Evolutionary conservation across 2,797 vertebrate species (phyloP), one percentile per base, ranked within the genome.

Genomic region (Smutsia temminckii): DNA sequence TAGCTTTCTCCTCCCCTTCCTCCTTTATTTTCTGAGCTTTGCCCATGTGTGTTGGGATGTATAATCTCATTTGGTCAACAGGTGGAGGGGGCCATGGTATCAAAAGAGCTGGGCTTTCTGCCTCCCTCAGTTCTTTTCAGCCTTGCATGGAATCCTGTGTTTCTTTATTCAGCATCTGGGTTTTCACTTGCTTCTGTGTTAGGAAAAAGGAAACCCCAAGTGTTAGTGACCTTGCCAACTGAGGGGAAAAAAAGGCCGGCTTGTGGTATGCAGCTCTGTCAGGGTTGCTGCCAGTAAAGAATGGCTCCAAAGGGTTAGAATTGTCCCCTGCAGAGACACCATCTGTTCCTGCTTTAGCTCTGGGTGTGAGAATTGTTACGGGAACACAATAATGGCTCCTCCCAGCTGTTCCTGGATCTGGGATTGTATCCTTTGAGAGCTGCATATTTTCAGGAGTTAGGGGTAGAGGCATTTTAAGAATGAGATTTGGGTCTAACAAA

Each of bases 351-450:
- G 79, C 27, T 55, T 94, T 96, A 51, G 49, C 32, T 86, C 20
- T 68, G 51, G 27, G 34, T 91, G n/a, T 94, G 51, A 88, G 23
- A 91, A 89, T 91, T 96, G 83, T 88, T 89, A 81, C 10, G 18
- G 83, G 21, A 46, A 69, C 77, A 42, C 40, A 71, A 51, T 49
- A 71, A 68, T 81, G 55, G 42, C 51, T 80, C 21, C 77, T 90
- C 37, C 51, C 80, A 97, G 85, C 49, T 94, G 59, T 96, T 71
- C n/a, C 18, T 89, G 27, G 18, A 85, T 75, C 37, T 79, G 29
- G 32, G 17, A 4, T 49, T 78, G 5, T 84, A 57, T 63, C 37
- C 34, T 77, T 51, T 69, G 69, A 59, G 57, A 94, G 49, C 40
- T 81, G 61, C 11, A 25, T 81, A 84, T 81, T 93, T 96, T 88